These are phyloP conservation scores for Illadopsis cleaveri DNA, from an alignment of 2,113 vertebrate species.

Conservation along the genomic window DNA sequence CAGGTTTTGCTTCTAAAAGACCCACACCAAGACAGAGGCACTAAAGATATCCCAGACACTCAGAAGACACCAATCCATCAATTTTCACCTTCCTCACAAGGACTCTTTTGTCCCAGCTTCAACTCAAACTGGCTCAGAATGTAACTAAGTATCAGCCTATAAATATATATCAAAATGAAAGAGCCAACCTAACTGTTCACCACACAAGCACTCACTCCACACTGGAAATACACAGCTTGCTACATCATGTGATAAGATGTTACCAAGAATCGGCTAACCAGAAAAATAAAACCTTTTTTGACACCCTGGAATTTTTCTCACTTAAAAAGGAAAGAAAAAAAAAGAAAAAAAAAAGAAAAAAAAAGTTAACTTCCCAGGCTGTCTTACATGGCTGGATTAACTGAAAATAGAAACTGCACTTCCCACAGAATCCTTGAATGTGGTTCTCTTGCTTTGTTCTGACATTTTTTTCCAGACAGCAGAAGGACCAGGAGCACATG, in stretches of 20 bases:
- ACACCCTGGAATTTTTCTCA: neutral
- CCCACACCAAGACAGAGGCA: neutral
- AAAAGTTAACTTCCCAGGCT: neutral
- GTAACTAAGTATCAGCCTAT: neutral
- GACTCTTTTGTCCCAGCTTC: neutral
- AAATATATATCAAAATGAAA: neutral
- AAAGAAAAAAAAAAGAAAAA: neutral
- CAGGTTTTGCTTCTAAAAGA: neutral
- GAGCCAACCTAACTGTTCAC: neutral
- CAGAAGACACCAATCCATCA: neutral
- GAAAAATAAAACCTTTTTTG: neutral
- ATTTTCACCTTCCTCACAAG: neutral
- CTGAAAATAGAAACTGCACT: neutral
- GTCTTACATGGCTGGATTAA: neutral
- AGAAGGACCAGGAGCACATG: constrained; percentile 63
- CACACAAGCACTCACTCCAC: neutral
- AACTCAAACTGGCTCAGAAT: neutral
- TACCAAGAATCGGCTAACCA: neutral
- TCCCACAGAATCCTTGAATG: neutral
- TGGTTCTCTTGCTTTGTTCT: constrained; percentile 52
- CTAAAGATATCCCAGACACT: neutral
- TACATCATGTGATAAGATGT: neutral
- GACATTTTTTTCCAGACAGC: constrained; percentile 56
- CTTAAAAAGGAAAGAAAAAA: neutral
- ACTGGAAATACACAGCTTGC: neutral